These are phyloP conservation scores for Mustela erminea DNA, from an alignment of 2,797 vertebrate species.

Conservation along the genomic window DNA sequence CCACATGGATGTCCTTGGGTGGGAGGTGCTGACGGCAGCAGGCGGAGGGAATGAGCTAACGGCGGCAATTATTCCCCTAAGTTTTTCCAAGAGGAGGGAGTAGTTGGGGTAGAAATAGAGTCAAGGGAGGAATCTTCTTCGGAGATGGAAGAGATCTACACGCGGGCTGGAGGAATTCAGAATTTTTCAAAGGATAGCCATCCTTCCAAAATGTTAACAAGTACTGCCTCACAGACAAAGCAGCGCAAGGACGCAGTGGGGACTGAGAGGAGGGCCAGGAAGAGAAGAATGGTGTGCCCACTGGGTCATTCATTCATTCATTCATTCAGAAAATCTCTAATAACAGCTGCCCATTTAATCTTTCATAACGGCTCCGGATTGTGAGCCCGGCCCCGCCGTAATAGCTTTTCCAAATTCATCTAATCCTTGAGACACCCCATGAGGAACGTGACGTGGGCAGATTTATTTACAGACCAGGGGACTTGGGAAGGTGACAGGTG, in stretches of 20 bases:
- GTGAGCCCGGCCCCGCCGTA: neutral
- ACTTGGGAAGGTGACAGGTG: constrained; percentile 66
- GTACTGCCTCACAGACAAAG: neutral
- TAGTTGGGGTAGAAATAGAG: neutral
- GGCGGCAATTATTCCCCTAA: neutral
- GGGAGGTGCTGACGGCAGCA: rapidly evolving
- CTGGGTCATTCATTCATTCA: neutral
- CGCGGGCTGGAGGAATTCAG: neutral
- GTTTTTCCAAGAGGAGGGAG: neutral
- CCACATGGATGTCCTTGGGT: neutral
- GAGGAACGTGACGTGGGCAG: neutral
- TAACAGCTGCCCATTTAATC: constrained; percentile 7
- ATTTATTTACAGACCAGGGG: neutral
- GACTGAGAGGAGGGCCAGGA: neutral
- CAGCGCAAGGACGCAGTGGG: neutral
- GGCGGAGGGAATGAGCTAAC: neutral
- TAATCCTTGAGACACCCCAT: constrained; percentile 35
- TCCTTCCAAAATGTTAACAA: neutral
- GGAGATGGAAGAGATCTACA: neutral
- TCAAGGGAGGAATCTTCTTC: neutral
- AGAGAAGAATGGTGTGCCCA: neutral
- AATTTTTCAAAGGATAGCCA: neutral
- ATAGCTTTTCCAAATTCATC: constrained; percentile 13
- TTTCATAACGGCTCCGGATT: neutral
- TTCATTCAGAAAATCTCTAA: constrained; percentile 59